These are phyloP conservation scores for Calliphora vomitoria DNA, from an alignment of 2,888 invertebrate species.

Conservation along the genomic window DNA sequence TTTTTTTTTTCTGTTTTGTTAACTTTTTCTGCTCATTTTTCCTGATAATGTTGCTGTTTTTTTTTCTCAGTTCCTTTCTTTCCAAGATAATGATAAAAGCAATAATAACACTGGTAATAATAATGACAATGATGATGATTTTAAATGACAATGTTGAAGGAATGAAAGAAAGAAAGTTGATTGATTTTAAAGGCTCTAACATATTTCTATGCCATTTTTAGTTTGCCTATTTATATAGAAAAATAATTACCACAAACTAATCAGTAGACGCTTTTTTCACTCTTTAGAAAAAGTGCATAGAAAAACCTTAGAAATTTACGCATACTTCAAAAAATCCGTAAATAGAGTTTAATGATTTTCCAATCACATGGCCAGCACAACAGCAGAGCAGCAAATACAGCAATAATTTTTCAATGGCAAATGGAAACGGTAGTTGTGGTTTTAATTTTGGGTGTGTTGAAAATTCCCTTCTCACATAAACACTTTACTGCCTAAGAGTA, in stretches of 20 bases:
- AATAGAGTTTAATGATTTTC: slow-evolving; percentile 50
- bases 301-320: slow-evolving; percentile 37
- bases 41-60: slow-evolving; percentile 17
- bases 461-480: background rate
- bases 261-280: slow-evolving; percentile 2
- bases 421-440: slow-evolving; percentile 26
- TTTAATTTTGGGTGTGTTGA: background rate
- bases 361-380: slow-evolving; percentile 21
- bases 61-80: background rate
- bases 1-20: background rate
- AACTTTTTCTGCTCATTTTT: background rate
- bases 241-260: slow-evolving; percentile 54
- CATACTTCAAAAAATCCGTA: slow-evolving; percentile 43
- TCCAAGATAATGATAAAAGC: slow-evolving; percentile 23
- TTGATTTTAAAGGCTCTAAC: slow-evolving; percentile 63
- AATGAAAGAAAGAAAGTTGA: slow-evolving; percentile 59
- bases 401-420: background rate
- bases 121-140: slow-evolving; percentile 60
- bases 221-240: slow-evolving; percentile 26
- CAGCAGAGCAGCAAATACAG: too few species aligned
- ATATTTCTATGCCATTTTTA: slow-evolving; percentile 53
- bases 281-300: background rate
- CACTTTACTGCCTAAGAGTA: background rate
- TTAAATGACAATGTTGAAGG: slow-evolving; percentile 64
- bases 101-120: slow-evolving; percentile 35